Evolutionary conservation across 2,113 vertebrate genomes (phyloP).

Genomic region (Dascyllus trimaculatus): DNA sequence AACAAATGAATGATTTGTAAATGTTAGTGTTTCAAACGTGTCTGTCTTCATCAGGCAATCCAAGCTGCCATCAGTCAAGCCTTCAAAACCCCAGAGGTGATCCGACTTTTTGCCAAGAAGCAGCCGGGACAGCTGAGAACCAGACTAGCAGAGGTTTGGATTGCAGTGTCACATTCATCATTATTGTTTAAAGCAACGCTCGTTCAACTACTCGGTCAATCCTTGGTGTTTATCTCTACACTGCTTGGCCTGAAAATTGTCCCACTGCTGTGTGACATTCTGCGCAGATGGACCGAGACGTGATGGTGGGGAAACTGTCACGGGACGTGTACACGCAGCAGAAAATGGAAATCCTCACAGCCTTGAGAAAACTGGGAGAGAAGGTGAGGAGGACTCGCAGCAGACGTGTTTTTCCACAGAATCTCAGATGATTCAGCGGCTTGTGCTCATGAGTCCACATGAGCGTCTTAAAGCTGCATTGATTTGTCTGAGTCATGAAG

Average conservation of each 20-base stretch:
- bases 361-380: conserved; percentile 96
- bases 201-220: background rate
- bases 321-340: conserved; percentile 91
- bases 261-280: conserved; percentile 50
- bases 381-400: conserved; percentile 85
- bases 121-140: conserved; percentile 96
- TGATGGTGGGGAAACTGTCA: conserved; percentile 94
- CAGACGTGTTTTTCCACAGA: background rate
- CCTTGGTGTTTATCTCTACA: background rate
- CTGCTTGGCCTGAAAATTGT: conserved; percentile 12
- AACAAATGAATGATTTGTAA: background rate
- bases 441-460: conserved; percentile 17
- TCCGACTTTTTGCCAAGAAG: conserved; percentile 98
- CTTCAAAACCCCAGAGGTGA: conserved; percentile 98
- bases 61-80: conserved; percentile 99
- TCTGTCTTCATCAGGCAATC: conserved; percentile 88
- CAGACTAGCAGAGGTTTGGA: conserved; percentile 92
- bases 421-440: conserved; percentile 38
- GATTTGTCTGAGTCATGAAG: conserved; percentile 24
- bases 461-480: background rate
- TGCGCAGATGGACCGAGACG: conserved; percentile 94
- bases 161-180: background rate
- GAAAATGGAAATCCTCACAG: conserved; percentile 96
- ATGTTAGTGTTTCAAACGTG: background rate
- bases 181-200: background rate